Evolutionary conservation across 2,888 invertebrate genomes (phyloP).

Genomic region (Leptopterna dolabrata): DNA sequence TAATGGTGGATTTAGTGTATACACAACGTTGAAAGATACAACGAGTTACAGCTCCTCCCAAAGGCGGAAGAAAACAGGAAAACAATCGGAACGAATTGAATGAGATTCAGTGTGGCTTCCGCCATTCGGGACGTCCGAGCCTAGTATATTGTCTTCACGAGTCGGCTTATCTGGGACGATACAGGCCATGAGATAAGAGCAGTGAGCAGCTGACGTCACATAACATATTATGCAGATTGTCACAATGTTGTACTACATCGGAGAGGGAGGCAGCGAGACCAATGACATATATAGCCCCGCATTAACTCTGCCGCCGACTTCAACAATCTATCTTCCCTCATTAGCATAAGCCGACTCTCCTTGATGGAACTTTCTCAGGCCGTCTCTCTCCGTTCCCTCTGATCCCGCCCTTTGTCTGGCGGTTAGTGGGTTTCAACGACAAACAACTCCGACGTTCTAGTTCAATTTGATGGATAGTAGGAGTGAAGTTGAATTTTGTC

Average conservation of each 20-base stretch:
- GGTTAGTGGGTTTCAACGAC: background rate
- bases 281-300: constrained; percentile 1
- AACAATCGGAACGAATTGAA: too few relatives aligned
- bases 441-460: background rate
- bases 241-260: background rate
- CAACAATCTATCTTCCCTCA: constrained; percentile 20
- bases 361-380: background rate
- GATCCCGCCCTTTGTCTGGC: background rate
- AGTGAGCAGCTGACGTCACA: background rate
- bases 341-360: constrained; percentile 26
- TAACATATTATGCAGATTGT: constrained; percentile 19
- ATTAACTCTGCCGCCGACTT: constrained; percentile 20
- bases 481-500: too few relatives aligned
- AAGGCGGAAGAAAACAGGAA: too few relatives aligned
- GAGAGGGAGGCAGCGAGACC: background rate
- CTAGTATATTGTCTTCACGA: background rate
- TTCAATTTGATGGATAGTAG: too few relatives aligned
- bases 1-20: too few relatives aligned
- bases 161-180: constrained; percentile 5
- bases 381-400: background rate
- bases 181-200: constrained; percentile 20
- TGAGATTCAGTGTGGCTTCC: background rate
- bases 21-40: too few relatives aligned
- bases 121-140: background rate
- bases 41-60: too few relatives aligned